Conservation (phyloP, 30 jellyfish, hydroid and myxozoan genomes). For the Hydractinia symbiolongicarpus region DNA sequence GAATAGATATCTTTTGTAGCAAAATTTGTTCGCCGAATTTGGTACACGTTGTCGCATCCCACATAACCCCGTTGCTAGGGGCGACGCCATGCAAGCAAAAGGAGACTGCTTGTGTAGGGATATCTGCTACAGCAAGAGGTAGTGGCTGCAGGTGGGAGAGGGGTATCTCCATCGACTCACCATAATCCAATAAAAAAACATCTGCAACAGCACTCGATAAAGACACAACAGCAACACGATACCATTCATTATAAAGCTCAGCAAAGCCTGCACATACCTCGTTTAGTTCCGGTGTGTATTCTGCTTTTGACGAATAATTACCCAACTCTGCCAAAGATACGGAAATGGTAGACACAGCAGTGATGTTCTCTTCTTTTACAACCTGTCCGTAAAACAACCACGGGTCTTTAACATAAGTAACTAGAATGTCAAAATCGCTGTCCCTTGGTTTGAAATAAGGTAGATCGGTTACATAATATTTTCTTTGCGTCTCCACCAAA, state of each 20-base stretch:
- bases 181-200: neutral
- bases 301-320: neutral
- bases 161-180: neutral
- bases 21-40: neutral
- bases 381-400: slow-evolving; percentile 31
- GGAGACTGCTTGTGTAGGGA: slow-evolving; percentile 15
- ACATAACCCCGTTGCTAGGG: neutral
- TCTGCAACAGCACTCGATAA: neutral
- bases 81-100: neutral
- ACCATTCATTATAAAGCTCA: neutral
- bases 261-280: slow-evolving; percentile 2
- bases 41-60: neutral
- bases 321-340: neutral
- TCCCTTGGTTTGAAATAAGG: neutral
- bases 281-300: neutral
- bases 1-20: neutral
- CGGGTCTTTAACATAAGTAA: slow-evolving; percentile 21
- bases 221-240: neutral
- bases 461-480: no score
- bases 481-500: neutral
- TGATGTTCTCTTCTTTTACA: slow-evolving; percentile 3
- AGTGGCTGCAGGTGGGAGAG: neutral
- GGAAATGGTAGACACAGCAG: slow-evolving; percentile 7
- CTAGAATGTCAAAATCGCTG: neutral
- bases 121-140: neutral